Percentiles rank a stretch among this genome's conserved stretches.
Conservation (phyloP, 2,888 invertebrate genomes). For the Tenthredo notha region DNA sequence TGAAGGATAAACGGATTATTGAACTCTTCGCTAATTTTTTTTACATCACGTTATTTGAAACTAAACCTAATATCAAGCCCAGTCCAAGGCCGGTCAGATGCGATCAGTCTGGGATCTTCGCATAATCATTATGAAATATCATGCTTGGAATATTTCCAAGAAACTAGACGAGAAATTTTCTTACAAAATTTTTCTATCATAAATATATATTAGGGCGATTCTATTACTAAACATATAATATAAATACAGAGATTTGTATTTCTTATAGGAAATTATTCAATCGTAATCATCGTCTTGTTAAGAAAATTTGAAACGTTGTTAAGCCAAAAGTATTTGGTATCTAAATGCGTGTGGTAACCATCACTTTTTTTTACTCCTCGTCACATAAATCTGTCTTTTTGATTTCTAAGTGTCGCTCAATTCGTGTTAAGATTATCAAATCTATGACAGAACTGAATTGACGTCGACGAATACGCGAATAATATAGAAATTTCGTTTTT, state of each 20-base stretch:
- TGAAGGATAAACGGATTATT: background rate
- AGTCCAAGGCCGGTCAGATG: background rate
- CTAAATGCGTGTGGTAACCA: background rate
- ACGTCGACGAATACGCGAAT: background rate
- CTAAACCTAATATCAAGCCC: background rate
- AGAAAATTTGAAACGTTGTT: background rate
- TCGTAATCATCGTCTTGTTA: background rate
- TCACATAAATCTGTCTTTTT: conserved; percentile 27
- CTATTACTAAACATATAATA: background rate
- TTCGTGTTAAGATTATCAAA: conserved; percentile 10
- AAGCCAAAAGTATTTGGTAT: background rate
- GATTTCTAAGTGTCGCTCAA: background rate
- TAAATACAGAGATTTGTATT: background rate
- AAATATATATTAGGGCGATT: conserved; percentile 28
- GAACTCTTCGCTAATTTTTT: background rate
- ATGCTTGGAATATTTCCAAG: conserved; percentile 30
- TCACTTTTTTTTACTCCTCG: conserved; percentile 5
- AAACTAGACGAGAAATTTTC: conserved; percentile 23
- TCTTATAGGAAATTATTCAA: background rate
- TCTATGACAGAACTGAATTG: background rate
- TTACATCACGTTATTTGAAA: background rate
- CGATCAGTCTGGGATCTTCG: background rate
- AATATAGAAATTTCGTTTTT: background rate
- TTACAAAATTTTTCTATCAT: background rate
- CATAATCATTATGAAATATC: conserved; percentile 18